phyloP scores from a whole-genome alignment of 1,140 invertebrate genomes.

The Drosophila gunungcola region DNA sequence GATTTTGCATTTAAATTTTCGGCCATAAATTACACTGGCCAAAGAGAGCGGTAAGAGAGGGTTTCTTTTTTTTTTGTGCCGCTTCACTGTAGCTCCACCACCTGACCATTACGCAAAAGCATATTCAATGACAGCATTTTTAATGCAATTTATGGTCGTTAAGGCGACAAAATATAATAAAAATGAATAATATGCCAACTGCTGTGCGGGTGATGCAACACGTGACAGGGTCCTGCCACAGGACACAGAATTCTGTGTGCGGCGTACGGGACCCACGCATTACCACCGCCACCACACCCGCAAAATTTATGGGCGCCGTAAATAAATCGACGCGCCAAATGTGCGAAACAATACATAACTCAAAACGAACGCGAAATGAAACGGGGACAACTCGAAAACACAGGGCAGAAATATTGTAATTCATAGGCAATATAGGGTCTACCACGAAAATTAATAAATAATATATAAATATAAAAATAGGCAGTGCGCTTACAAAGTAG shows the following conservation, averaged over 20 bases:
- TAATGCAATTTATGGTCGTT: conserved; percentile 83
- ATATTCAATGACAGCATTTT: conserved; percentile 79
- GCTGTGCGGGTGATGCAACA: conserved; percentile 65
- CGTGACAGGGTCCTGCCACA: conserved; percentile 72
- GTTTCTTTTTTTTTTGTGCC: background rate
- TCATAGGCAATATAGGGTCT: conserved; percentile 26
- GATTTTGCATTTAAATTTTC: conserved; percentile 39
- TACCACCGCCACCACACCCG: conserved; percentile 20
- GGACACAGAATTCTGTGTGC: conserved; percentile 23
- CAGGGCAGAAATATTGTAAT: conserved; percentile 33
- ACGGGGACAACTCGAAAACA: conserved; percentile 23
- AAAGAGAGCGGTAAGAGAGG: conserved; percentile 8
- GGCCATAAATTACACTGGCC: conserved; percentile 38
- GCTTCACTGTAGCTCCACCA: conserved; percentile 43
- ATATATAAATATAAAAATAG: background rate
- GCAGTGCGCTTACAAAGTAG: background rate
- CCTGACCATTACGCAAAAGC: conserved; percentile 50
- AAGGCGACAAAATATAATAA: conserved; percentile 83
- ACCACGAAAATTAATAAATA: conserved; percentile 1
- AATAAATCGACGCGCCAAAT: conserved; percentile 80
- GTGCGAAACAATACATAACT: conserved; percentile 80
- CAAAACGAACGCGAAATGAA: conserved; percentile 50
- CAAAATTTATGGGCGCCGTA: conserved; percentile 73
- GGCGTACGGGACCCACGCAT: conserved; percentile 15
- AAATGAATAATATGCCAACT: conserved; percentile 82